Base-by-base conservation (phyloP, 2,888 invertebrate species). In the Ypsolopha scabrella region DNA sequence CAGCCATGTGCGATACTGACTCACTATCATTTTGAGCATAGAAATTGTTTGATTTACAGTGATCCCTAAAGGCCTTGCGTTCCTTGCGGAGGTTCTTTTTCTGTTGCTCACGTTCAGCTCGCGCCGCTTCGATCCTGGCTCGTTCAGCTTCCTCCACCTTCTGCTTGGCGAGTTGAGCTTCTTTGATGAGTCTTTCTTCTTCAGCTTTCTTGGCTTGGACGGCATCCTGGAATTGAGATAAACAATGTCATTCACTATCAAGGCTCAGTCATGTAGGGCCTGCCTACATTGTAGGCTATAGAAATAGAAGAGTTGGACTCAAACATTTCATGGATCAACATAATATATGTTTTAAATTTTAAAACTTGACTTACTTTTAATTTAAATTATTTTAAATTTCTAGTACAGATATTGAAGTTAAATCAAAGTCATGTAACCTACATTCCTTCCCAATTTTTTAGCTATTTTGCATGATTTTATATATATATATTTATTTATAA, bases 61-160 rank as follows among this genome's bases (percentile, higher is more conserved):
- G 72, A 66, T 94, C 95, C 48, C 96, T 78, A 6, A 96, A 80
- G 0, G 88, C 77, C 75, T 97, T 97, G 10, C 94, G 88, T 72
- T 97, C 96, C 67, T 94, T 96, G 60, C 96, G 94, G 38, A 97
- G 75, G 39, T 92, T 91, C 70, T 94, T 95, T 73, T 96, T 97
- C 60, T 91, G 89, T 11, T 90, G 91, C 65, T 97, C 97, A 38
- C 94, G 90, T 67, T 97, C 96, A 52, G 95, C 94, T 49, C 96
- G 92, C 24, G 93, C 90, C 3, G 90, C 92, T 57, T 96, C 95
- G 49, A 94, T 90, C 61, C 92, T 90, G 1, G 94, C 95, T 60
- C 92, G 90, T 71, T 96, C 95, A 41, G 91, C 95, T 51, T 92
- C 92, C 13, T 95, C 94, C 10, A 92, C 91, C 62, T 91, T 91